A percentile compares a stretch with the other conserved stretches of the same genome.
Conservation (phyloP, 2,797 vertebrate genomes). For the Siniperca obscura region DNA sequence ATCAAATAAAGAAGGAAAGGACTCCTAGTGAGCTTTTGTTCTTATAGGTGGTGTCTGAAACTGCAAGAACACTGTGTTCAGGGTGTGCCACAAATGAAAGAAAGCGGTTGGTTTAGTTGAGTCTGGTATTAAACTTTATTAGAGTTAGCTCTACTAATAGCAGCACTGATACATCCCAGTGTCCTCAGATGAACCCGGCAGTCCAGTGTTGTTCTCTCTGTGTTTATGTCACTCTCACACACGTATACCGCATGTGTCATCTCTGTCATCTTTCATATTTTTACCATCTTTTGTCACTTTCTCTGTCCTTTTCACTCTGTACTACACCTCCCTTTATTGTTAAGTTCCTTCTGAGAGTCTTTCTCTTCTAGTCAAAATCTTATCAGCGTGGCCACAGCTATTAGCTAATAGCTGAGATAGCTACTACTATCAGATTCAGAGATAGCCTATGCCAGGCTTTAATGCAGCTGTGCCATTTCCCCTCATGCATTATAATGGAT, state of each 20-base stretch:
- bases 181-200: constrained; percentile 61
- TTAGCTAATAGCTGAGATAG: constrained; percentile 81
- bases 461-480: constrained; percentile 78
- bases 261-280: constrained; percentile 18
- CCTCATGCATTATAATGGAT: constrained; percentile 74
- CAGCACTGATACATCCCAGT: constrained; percentile 3
- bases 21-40: constrained; percentile 26
- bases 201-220: constrained; percentile 40
- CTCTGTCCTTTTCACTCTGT: not conserved
- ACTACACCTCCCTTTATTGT: constrained; percentile 30
- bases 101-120: constrained; percentile 42
- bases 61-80: constrained; percentile 28
- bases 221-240: constrained; percentile 25
- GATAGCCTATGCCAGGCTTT: constrained; percentile 65
- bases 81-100: constrained; percentile 56
- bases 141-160: constrained; percentile 26
- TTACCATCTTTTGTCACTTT: constrained; percentile 13
- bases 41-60: constrained; percentile 30
- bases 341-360: constrained; percentile 41
- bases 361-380: constrained; percentile 56
- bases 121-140: constrained; percentile 30
- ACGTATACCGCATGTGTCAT: not conserved
- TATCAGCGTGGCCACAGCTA: constrained; percentile 73
- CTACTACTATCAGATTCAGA: constrained; percentile 73
- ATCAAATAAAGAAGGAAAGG: constrained; percentile 5